These are phyloP conservation scores for Crypturellus undulatus DNA, from an alignment of 2,113 vertebrate genomes.

Conservation along the genomic window DNA sequence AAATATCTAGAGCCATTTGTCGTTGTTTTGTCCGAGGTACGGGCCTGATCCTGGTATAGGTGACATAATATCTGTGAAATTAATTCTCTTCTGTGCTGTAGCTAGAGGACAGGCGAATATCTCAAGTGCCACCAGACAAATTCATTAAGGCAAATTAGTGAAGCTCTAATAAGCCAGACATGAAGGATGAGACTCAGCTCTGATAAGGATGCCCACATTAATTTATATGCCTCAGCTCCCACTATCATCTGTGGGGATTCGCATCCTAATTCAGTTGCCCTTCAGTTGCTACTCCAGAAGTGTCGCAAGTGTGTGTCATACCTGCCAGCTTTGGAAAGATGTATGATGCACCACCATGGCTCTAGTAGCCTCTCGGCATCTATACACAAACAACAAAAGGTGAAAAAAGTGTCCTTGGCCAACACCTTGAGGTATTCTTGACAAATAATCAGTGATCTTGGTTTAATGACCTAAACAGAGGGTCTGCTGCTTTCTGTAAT, in stretches of 20 bases:
- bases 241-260: background rate
- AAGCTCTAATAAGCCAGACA: rapidly evolving
- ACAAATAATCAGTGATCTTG: background rate
- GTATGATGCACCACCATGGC: background rate
- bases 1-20: background rate
- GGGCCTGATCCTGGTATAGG: background rate
- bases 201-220: background rate
- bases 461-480: background rate
- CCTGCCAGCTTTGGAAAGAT: background rate
- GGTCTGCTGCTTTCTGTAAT: background rate
- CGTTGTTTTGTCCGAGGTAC: background rate
- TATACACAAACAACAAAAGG: background rate
- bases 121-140: background rate
- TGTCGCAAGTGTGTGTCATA: rapidly evolving
- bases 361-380: background rate
- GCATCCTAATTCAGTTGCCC: background rate
- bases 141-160: background rate
- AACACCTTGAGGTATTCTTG: background rate
- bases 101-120: background rate
- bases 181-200: background rate
- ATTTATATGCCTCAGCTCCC: background rate
- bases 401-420: background rate
- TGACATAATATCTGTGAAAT: background rate
- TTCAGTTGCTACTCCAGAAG: background rate
- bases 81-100: background rate